phyloP scores from a whole-genome alignment of 2,888 invertebrate species.

The Eumacrocentrus americanus region DNA sequence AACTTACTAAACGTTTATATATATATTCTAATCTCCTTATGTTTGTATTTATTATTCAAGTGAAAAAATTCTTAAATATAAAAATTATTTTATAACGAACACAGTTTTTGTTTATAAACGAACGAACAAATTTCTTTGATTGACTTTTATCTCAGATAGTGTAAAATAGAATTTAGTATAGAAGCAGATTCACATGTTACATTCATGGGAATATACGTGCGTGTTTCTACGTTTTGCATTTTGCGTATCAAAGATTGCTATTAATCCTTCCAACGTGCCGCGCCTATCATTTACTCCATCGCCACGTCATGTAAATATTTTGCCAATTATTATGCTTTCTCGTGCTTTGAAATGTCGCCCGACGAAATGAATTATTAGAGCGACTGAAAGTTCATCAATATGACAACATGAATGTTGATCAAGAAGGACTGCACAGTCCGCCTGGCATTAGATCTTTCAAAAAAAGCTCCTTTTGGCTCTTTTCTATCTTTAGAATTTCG shows the following conservation, averaged over 20 bases:
- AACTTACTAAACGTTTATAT: background rate
- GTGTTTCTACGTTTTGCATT: conserved; percentile 20
- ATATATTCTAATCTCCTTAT: conserved; percentile 14
- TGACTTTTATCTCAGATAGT: conserved; percentile 15
- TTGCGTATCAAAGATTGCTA: conserved; percentile 23
- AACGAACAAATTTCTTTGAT: conserved; percentile 20
- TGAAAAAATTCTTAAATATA: conserved; percentile 29
- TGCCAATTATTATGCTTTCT: background rate
- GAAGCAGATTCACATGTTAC: background rate
- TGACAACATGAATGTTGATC: background rate
- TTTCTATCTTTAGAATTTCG: too few species aligned
- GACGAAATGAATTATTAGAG: background rate
- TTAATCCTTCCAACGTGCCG: background rate
- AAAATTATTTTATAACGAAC: conserved; percentile 20
- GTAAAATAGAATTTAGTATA: background rate
- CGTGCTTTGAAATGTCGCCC: background rate
- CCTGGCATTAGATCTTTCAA: background rate
- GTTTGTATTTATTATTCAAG: conserved; percentile 15
- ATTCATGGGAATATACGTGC: conserved; percentile 6
- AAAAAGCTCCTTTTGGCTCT: too few species aligned
- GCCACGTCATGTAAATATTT: background rate
- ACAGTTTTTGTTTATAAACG: conserved; percentile 15
- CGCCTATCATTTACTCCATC: background rate
- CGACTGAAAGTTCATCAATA: background rate
- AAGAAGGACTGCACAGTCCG: background rate